Conservation (phyloP, 1,140 invertebrate genomes). For the Bombus affinis region DNA sequence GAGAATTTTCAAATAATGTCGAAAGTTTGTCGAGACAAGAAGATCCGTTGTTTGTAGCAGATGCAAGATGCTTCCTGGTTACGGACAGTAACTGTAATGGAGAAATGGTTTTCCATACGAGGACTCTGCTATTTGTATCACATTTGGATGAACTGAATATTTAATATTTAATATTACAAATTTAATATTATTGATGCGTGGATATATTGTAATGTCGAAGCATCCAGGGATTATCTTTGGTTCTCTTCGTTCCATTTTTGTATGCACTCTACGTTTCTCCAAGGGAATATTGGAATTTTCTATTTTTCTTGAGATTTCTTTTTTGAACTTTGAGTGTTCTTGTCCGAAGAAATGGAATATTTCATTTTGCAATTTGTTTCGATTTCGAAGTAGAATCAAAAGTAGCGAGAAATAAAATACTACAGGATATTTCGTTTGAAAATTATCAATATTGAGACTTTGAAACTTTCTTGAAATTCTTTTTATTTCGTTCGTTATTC, state of each 20-base stretch:
- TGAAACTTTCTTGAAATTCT: too few species aligned
- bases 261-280: neutral
- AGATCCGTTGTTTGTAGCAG: neutral
- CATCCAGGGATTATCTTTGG: neutral
- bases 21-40: neutral
- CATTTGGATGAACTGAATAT: neutral
- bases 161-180: too few species aligned
- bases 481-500: too few species aligned
- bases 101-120: neutral
- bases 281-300: conserved; percentile 1
- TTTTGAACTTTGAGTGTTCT: neutral
- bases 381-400: too few species aligned
- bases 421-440: too few species aligned
- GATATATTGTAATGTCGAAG: neutral
- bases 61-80: neutral
- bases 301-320: neutral
- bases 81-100: neutral
- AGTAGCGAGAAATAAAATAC: too few species aligned
- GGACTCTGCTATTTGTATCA: neutral
- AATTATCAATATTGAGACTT: too few species aligned
- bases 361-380: too few species aligned
- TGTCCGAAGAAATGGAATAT: too few species aligned
- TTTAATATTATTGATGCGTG: too few species aligned
- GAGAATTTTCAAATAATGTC: neutral
- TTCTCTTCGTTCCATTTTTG: neutral